phyloP scores from a whole-genome alignment of 2,888 invertebrate species.

The Timema cristinae region DNA sequence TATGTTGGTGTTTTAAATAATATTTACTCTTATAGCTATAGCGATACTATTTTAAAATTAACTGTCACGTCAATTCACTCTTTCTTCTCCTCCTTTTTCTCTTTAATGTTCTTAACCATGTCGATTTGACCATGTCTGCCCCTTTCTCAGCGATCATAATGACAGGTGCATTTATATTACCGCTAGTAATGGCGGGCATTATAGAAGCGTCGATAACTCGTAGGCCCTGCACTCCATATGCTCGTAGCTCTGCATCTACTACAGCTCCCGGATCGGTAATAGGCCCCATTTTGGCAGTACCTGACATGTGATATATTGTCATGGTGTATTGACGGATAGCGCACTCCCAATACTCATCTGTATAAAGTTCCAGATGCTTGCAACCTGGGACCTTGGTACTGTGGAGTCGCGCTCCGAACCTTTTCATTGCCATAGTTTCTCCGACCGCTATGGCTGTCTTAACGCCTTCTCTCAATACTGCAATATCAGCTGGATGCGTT shows the following conservation, averaged over 20 bases:
- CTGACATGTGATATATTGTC: constrained; percentile 83
- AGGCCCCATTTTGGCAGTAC: constrained; percentile 83
- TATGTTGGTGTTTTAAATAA: no score
- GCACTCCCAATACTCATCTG: constrained; percentile 87
- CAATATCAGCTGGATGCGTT: constrained; percentile 79
- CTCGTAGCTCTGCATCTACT: constrained; percentile 70
- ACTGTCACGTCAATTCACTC: no score
- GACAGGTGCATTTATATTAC: constrained; percentile 82
- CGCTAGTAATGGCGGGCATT: constrained; percentile 83
- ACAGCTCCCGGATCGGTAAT: constrained; percentile 72
- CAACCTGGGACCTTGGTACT: constrained; percentile 74
- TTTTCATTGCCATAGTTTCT: constrained; percentile 70
- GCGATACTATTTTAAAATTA: no score
- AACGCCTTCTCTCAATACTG: constrained; percentile 78
- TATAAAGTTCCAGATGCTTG: constrained; percentile 68
- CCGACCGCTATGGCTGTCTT: constrained; percentile 80
- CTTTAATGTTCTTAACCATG: constrained; percentile 50
- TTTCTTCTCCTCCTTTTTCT: no score
- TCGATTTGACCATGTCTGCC: constrained; percentile 72
- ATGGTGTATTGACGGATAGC: constrained; percentile 77
- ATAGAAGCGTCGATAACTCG: constrained; percentile 84
- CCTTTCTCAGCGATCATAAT: constrained; percentile 88
- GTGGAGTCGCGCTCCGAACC: constrained; percentile 75
- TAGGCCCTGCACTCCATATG: constrained; percentile 72
- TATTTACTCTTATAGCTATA: no score